phyloP scores from a whole-genome alignment of 2,888 invertebrate species.

The Calameuta filiformis region DNA sequence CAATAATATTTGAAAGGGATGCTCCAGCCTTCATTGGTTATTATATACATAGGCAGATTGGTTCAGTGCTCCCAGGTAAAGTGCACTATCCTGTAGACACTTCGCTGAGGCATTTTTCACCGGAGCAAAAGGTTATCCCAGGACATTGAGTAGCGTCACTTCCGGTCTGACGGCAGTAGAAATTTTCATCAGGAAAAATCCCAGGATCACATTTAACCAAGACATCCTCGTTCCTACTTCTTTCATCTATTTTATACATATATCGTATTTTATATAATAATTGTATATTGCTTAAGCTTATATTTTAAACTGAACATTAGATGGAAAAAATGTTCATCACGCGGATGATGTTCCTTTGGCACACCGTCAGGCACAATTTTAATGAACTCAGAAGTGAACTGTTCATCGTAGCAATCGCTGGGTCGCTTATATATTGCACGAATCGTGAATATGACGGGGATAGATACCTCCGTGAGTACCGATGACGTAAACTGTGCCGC shows the following conservation, averaged over 20 bases:
- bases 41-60: no score
- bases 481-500: constrained; percentile 4
- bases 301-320: no score
- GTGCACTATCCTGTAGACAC: constrained; percentile 43
- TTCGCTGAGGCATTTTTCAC: constrained; percentile 36
- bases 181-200: no score
- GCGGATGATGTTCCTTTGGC: no score
- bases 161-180: constrained; percentile 35
- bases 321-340: no score
- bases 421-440: constrained; percentile 49
- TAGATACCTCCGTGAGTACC: constrained; percentile 3
- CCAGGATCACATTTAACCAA: neutral
- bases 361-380: constrained; percentile 3
- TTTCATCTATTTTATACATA: neutral
- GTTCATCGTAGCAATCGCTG: constrained; percentile 42
- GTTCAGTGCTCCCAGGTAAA: constrained; percentile 42
- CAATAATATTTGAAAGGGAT: no score
- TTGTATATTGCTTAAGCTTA: no score
- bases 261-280: no score
- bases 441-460: constrained; percentile 24
- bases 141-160: constrained; percentile 36
- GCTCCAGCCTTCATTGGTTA: no score
- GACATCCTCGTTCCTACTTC: neutral
- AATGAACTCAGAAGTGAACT: constrained; percentile 28
- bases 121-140: constrained; percentile 46